These are phyloP conservation scores for Glyptemys insculpta DNA, from an alignment of 2,797 vertebrate genomes.

Conservation along the genomic window DNA sequence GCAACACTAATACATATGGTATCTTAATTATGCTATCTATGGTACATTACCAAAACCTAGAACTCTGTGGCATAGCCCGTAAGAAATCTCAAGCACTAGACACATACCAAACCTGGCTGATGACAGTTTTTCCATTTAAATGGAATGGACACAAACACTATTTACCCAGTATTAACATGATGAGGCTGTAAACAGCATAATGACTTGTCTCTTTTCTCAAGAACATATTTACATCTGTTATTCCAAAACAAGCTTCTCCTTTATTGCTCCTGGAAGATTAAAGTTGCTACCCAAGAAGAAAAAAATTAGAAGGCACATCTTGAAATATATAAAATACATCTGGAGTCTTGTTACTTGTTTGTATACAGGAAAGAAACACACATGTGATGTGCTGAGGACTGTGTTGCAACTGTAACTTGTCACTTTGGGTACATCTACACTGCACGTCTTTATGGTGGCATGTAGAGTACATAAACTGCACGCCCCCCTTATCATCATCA, in stretches of 20 bases:
- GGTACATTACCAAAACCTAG: background rate
- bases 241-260: constrained; percentile 20
- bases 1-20: background rate
- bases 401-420: background rate
- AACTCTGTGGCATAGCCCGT: background rate
- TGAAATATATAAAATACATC: background rate
- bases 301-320: background rate
- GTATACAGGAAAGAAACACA: background rate
- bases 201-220: constrained; percentile 23
- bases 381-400: background rate
- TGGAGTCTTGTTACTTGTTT: background rate
- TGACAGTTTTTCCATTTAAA: constrained; percentile 14
- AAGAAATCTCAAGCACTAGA: background rate
- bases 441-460: background rate
- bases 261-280: constrained; percentile 34
- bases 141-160: background rate
- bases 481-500: too few relatives aligned
- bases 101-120: background rate
- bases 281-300: background rate
- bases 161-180: constrained; percentile 23
- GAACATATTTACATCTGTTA: constrained; percentile 40
- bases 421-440: background rate
- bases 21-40: background rate
- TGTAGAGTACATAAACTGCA: background rate
- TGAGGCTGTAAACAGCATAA: background rate